Evolutionary conservation across 1,140 invertebrate species (phyloP).

Genomic region (Ips typographus): DNA sequence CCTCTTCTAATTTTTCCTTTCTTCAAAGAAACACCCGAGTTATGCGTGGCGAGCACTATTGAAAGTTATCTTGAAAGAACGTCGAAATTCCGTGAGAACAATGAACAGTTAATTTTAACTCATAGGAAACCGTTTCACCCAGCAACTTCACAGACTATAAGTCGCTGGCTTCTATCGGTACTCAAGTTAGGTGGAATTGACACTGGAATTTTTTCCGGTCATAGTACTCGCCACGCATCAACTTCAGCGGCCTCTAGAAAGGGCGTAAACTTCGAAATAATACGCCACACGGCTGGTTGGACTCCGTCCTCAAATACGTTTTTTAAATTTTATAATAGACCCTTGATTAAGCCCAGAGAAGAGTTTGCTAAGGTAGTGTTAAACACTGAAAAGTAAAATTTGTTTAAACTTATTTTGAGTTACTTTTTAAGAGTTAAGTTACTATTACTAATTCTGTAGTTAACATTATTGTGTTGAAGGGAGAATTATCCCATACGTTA

Average conservation of each 20-base stretch:
- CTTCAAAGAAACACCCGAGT: conserved; percentile 14
- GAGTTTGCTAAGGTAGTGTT: too few relatives aligned
- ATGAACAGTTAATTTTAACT: conserved; percentile 22
- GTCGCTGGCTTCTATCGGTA: conserved; percentile 36
- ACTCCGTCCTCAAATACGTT: too few relatives aligned
- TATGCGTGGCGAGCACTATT: conserved; percentile 21
- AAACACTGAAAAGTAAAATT: too few relatives aligned
- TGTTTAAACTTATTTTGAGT: too few relatives aligned
- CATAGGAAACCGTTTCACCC: conserved; percentile 25
- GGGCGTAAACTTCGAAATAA: too few relatives aligned
- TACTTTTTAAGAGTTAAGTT: too few relatives aligned
- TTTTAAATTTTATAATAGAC: too few relatives aligned
- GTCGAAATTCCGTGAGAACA: not conserved
- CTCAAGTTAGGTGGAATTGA: conserved; percentile 36
- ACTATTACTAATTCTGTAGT: too few relatives aligned
- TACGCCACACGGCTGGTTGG: too few relatives aligned
- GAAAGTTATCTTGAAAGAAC: conserved; percentile 16
- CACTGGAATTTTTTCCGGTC: conserved; percentile 31
- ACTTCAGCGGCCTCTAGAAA: not conserved
- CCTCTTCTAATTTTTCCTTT: conserved; percentile 20
- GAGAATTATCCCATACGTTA: too few relatives aligned
- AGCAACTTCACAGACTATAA: conserved; percentile 39
- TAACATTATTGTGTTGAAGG: too few relatives aligned
- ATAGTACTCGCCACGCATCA: conserved; percentile 28
- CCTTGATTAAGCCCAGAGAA: too few relatives aligned